Evolutionary conservation across 1,140 invertebrate genomes (phyloP).

Genomic region (Gerris buenoi): DNA sequence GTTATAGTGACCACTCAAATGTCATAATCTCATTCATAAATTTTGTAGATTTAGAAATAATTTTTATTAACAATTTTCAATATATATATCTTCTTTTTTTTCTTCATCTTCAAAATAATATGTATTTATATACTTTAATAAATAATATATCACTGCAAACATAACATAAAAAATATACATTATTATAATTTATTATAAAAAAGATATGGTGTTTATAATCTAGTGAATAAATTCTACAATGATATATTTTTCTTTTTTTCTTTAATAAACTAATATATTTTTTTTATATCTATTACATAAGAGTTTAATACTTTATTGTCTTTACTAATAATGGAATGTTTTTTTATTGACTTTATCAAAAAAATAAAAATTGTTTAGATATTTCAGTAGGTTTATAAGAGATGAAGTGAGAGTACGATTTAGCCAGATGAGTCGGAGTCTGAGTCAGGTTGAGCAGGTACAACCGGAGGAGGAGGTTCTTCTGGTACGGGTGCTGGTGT

Average conservation of each 20-base stretch:
- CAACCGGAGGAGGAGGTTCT: constrained; percentile 22
- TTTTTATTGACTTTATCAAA: background rate
- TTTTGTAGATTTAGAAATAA: no score
- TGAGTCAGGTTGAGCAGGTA: constrained; percentile 32
- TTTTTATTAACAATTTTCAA: no score
- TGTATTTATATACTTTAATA: no score
- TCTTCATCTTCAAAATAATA: no score
- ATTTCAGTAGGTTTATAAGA: background rate
- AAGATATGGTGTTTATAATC: background rate
- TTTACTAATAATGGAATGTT: background rate
- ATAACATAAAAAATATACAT: background rate
- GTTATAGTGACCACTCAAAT: no score
- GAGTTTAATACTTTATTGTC: constrained; percentile 2
- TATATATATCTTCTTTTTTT: no score
- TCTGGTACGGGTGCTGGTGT: constrained; percentile 25
- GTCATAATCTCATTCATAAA: no score
- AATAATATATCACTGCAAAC: no score
- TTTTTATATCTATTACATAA: background rate
- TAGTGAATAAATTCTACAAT: constrained; percentile 2
- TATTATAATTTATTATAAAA: background rate
- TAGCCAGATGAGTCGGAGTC: constrained; percentile 28
- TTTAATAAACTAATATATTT: background rate
- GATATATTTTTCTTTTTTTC: background rate
- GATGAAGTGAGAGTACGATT: background rate
- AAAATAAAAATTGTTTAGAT: background rate